Percentiles rank a stretch among this genome's conserved stretches.
phyloP scores from a whole-genome alignment of 2,888 invertebrate genomes.

The Panorpa germanica region DNA sequence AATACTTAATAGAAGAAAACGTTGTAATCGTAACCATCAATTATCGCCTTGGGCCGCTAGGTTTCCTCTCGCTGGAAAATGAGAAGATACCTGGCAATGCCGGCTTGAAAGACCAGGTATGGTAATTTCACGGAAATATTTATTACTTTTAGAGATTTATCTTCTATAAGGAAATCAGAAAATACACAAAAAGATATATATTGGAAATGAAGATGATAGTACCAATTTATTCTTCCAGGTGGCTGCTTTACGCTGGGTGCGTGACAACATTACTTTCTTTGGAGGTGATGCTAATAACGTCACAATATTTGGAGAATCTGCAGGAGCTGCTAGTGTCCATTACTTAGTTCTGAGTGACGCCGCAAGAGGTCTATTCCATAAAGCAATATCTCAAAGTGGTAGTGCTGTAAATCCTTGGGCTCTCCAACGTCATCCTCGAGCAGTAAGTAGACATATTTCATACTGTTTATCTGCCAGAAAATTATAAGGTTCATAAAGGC shows the following conservation, averaged over 20 bases:
- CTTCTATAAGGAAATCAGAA: no score
- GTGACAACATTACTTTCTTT: constrained; percentile 21
- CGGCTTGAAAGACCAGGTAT: constrained; percentile 27
- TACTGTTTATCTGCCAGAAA: no score
- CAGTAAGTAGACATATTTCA: no score
- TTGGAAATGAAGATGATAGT: no score
- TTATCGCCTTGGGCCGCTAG: constrained; percentile 28
- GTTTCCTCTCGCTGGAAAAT: constrained; percentile 25
- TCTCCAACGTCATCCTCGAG: no score
- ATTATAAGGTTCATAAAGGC: no score
- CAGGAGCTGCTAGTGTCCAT: constrained; percentile 23
- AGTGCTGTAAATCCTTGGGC: constrained; percentile 22
- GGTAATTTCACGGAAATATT: no score
- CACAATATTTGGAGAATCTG: constrained; percentile 27
- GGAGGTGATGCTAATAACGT: constrained; percentile 26
- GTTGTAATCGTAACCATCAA: constrained; percentile 30
- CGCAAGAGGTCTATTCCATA: constrained; percentile 23
- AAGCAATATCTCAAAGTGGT: constrained; percentile 23
- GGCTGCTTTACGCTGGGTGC: constrained; percentile 26
- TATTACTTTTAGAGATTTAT: no score
- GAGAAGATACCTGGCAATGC: constrained; percentile 26
- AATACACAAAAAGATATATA: no score
- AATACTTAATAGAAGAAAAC: no score
- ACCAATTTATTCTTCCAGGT: no score
- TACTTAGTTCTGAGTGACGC: constrained; percentile 22